Evolutionary conservation across 1,140 invertebrate species (phyloP).

Genomic region (Leptopilina boulardi): DNA sequence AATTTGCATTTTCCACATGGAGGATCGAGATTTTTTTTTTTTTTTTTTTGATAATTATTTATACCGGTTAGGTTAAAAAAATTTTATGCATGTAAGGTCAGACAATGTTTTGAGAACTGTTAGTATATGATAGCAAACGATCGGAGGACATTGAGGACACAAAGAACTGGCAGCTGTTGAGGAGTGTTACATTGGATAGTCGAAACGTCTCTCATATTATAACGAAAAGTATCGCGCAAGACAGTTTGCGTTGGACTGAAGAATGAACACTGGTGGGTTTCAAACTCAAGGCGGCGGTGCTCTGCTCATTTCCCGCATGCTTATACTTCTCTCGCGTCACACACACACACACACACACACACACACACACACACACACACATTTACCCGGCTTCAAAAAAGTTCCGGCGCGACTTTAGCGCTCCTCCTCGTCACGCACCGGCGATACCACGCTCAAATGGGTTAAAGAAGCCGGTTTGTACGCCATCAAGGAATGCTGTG

Average conservation of each 20-base stretch:
- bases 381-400: no score
- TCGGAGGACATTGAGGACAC: conserved; percentile 22
- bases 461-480: neutral
- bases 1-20: no score
- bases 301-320: no score
- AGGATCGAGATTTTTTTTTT: neutral
- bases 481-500: conserved; percentile 11
- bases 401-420: conserved; percentile 6
- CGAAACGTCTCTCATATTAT: no score
- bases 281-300: no score
- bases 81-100: neutral
- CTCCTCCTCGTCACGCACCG: conserved; percentile 10
- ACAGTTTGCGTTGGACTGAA: conserved; percentile 23
- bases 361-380: no score
- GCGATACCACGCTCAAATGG: neutral
- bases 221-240: conserved; percentile 17
- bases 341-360: no score
- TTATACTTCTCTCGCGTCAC: neutral
- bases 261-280: no score
- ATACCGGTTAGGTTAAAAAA: neutral
- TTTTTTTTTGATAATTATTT: neutral
- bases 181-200: neutral
- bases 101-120: conserved; percentile 19
- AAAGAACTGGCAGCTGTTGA: conserved; percentile 18
- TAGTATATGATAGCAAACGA: conserved; percentile 21